Conservation (phyloP, 2,797 vertebrate genomes). For the Siniperca scherzeri region DNA sequence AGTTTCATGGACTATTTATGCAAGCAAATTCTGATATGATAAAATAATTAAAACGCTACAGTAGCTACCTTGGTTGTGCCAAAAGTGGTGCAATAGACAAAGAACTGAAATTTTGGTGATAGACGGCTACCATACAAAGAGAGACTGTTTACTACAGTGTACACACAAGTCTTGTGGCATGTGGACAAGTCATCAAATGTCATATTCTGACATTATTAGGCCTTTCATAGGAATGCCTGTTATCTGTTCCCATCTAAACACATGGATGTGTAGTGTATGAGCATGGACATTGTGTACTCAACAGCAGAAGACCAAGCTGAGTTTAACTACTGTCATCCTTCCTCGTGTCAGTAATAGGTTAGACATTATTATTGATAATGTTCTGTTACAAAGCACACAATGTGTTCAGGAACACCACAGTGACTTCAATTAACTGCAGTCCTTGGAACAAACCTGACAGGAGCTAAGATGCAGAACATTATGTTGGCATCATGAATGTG, state of each 20-base stretch:
- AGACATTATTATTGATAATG: not conserved
- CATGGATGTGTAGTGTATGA: not conserved
- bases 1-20: not conserved
- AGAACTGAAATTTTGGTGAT: not conserved
- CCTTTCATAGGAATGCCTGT: slow-evolving; percentile 28
- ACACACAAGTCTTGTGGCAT: slow-evolving; percentile 8
- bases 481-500: not conserved
- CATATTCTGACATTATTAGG: slow-evolving; percentile 43
- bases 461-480: not conserved
- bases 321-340: not conserved
- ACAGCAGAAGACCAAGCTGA: not conserved
- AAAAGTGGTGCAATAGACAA: not conserved
- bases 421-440: not conserved
- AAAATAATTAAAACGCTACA: no score
- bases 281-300: not conserved
- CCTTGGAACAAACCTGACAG: not conserved
- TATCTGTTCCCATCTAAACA: slow-evolving; percentile 10
- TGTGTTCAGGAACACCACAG: slow-evolving; percentile 2
- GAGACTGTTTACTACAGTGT: slow-evolving; percentile 9
- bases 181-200: slow-evolving; percentile 50
- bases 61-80: not conserved
- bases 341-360: slow-evolving; percentile 13
- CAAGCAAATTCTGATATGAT: not conserved
- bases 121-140: not conserved
- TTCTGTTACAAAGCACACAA: not conserved